Conservation (phyloP, 2,888 invertebrate species). For the Drosophila mercatorum region DNA sequence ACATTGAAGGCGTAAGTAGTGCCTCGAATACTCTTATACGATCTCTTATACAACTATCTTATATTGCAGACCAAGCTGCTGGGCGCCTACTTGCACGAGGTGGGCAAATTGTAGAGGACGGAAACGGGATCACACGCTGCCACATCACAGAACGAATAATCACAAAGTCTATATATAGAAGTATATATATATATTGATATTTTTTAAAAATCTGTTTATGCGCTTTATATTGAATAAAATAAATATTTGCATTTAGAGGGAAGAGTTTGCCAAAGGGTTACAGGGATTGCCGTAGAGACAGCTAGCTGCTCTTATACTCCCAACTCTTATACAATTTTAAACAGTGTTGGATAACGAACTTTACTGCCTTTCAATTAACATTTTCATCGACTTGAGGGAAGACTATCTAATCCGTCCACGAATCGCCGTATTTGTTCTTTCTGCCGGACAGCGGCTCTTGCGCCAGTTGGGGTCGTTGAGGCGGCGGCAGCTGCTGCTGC, state of each 20-base stretch:
- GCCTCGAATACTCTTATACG: neutral
- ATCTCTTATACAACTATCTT: neutral
- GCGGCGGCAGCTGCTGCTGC: constrained; percentile 28
- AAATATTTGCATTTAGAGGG: constrained; percentile 20
- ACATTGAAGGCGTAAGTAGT: constrained; percentile 94
- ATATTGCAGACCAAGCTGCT: constrained; percentile 92
- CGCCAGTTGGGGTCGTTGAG: constrained; percentile 26
- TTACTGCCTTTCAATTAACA: constrained; percentile 40
- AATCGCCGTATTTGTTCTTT: constrained; percentile 83
- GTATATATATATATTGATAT: neutral
- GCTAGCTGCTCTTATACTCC: neutral
- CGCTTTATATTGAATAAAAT: constrained; percentile 53
- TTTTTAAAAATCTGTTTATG: constrained; percentile 20
- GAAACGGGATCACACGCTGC: constrained; percentile 23
- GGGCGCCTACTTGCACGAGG: constrained; percentile 94
- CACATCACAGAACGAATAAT: constrained; percentile 38
- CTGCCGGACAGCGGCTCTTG: constrained; percentile 35
- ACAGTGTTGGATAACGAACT: neutral
- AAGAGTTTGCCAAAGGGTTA: neutral
- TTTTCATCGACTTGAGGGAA: constrained; percentile 9
- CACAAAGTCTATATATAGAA: constrained; percentile 22
- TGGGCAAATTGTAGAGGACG: constrained; percentile 70
- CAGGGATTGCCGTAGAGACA: neutral
- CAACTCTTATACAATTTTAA: neutral
- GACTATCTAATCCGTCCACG: constrained; percentile 79